These are phyloP conservation scores for Globodera ellingtonae DNA, from an alignment of 1,140 invertebrate genomes.

Conservation along the genomic window DNA sequence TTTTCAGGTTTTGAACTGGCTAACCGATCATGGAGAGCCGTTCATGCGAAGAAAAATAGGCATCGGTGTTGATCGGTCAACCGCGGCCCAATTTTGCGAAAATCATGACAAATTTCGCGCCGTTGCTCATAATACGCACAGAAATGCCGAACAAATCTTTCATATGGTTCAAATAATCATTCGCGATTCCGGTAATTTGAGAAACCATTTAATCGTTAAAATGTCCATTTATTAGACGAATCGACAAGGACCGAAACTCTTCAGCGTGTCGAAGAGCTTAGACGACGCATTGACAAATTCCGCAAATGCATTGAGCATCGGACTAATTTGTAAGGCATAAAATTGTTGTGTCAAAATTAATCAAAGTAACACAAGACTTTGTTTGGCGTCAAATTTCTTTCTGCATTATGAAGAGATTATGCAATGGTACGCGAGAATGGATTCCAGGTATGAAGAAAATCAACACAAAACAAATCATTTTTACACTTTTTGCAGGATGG, in stretches of 20 bases:
- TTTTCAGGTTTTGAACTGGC: conserved; percentile 86
- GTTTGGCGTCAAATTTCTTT: conserved; percentile 91
- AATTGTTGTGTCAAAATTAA: background rate
- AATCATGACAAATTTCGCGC: conserved; percentile 55
- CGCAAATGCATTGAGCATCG: conserved; percentile 34
- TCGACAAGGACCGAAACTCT: conserved; percentile 15
- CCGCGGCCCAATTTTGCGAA: conserved; percentile 21
- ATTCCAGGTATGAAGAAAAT: conserved; percentile 19
- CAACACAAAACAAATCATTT: background rate
- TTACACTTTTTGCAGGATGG: background rate
- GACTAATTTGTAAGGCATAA: conserved; percentile 72
- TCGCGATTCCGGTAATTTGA: conserved; percentile 32
- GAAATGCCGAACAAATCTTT: conserved; percentile 93
- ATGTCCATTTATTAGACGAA: conserved; percentile 17
- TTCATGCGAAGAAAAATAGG: conserved; percentile 94
- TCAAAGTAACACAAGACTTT: conserved; percentile 59
- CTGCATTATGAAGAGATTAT: conserved; percentile 89
- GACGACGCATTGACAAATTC: conserved; percentile 36
- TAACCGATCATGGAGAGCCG: conserved; percentile 97
- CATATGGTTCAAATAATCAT: conserved; percentile 10
- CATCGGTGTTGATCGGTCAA: conserved; percentile 79
- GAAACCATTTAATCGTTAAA: background rate
- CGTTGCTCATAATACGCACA: conserved; percentile 82
- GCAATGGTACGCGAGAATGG: conserved; percentile 41
- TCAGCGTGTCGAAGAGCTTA: conserved; percentile 29